phyloP scores from a whole-genome alignment of 92 coral and sea anemone species.

The Bergia puertoricense region DNA sequence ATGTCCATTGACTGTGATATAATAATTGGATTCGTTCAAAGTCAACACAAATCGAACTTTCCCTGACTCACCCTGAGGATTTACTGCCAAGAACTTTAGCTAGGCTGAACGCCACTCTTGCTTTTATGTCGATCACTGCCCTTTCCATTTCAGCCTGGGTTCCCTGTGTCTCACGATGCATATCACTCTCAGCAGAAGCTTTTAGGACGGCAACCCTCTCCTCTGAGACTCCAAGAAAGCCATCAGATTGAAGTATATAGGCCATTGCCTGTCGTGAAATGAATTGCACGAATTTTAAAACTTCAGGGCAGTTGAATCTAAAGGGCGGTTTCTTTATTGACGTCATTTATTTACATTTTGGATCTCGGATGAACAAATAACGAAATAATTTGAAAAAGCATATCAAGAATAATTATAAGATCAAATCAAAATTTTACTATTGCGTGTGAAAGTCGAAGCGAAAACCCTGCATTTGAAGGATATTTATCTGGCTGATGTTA shows the following conservation, averaged over 20 bases:
- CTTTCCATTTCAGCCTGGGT: neutral
- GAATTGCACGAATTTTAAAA: neutral
- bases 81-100: slow-evolving; percentile 54
- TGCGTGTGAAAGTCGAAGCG: too few species aligned
- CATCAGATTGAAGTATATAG: neutral
- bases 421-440: too few species aligned
- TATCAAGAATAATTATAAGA: too few species aligned
- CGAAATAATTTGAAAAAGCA: too few species aligned
- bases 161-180: neutral
- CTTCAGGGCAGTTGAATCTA: too few species aligned
- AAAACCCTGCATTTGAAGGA: too few species aligned
- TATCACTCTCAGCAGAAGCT: neutral
- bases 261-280: neutral
- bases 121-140: slow-evolving; percentile 12
- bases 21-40: too few species aligned
- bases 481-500: too few species aligned
- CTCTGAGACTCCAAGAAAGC: slow-evolving; percentile 7
- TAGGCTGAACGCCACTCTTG: slow-evolving; percentile 55
- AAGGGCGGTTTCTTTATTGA: too few species aligned
- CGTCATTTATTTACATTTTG: too few species aligned
- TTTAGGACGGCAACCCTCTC: neutral
- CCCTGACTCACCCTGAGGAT: neutral
- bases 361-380: too few species aligned
- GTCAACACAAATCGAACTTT: neutral
- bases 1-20: too few species aligned